Base-by-base conservation (phyloP, 2,113 vertebrate species). In the Cryptotis parvus region DNA sequence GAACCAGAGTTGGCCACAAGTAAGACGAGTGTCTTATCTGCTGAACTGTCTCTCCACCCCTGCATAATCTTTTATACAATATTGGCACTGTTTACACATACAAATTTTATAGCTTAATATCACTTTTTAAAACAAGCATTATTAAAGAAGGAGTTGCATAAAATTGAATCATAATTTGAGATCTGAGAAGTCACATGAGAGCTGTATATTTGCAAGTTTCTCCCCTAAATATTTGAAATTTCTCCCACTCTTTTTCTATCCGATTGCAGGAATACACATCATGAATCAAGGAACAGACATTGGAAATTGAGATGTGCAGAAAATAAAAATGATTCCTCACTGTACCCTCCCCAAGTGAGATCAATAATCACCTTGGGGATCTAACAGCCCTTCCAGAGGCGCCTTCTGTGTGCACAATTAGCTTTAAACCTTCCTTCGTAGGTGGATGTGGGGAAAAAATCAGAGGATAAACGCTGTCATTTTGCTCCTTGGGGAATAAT, bases 391-490 rank as follows among this genome's bases (percentile, higher is more conserved):
- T 73, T 89, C 26, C 33, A 43, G 63, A 84, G 41, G 55, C 27
- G 15, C 1, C 49, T 31, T 31, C 31, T 0, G 16, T 9, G 31
- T 0, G 20, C 12, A n/a, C 2, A 1, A 11, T 69, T 72, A 66
- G 12, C 15, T 65, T 16, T 20, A 4, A 37, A 61, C 26, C 35
- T 66, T 69, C 41, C 27, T 33, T 7, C 26, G 15, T n/a, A 33
- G 5, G 9, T 18, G 65, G 69, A 4, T 0, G 0, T 18, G 35
- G 75, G 68, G 35, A 27, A 22, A 58, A 20, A 80, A 69, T 6
- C 6, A 11, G 31, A 66, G 90, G 31, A 55, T 18, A 16, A 66
- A 45, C 7, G 4, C 9, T 65, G n/a, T 41, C 26, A 10, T 58
- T 63, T 72, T 65, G 24, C 22, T 72, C 43, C 63, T 31, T 87